Evolutionary conservation across 2,888 invertebrate species (phyloP), one percentile per base, ranked within the genome.

Genomic region (Andrena dorsata): DNA sequence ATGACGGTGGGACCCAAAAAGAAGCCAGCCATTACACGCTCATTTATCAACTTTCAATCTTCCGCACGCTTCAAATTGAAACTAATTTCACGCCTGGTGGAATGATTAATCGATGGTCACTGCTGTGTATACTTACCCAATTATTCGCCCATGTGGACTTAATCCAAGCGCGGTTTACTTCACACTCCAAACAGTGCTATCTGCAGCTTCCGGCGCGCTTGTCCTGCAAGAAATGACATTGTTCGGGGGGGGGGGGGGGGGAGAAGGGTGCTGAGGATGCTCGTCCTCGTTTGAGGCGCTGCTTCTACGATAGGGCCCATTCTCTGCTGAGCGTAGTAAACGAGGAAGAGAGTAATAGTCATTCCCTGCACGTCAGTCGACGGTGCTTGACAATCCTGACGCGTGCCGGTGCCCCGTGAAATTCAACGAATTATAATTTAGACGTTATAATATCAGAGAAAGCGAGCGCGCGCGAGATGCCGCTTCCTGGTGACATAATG

Each of bases 401-500:
- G 28, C 26, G 23, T 20, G 0, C 51, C 51, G n/a, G n/a, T 51
- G 41, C 41, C 41, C 13, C 2, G 28, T 65, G 64, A 80, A 64
- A 49, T 66, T 73, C 60, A 32, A 58, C 63, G 13, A 58, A 13
- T 51, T 51, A 63, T 49, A 81, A 84, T 83, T 83, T 65, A 65
- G 51, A 20, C 41, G 56, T 80, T 76, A 83, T 30, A 83, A 10
- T 69, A 58, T 81, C 69, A 68, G 84, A 78, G 84, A 85, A 85
- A 84, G 82, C 73, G 63, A 64, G 65, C 51, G 60, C 28, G 20
- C 63, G 47, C 23, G 41, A 51, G 35, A 47, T 61, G 20, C 61
- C 35, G 58, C 66, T 85, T 78, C 81, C 75, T 82, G 58, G 65
- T 84, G 81, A 63, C 73, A 78, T 84, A 84, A 84, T 73, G 26